Base-by-base conservation (phyloP, 2,113 vertebrate species). In the Ursus arctos region DNA sequence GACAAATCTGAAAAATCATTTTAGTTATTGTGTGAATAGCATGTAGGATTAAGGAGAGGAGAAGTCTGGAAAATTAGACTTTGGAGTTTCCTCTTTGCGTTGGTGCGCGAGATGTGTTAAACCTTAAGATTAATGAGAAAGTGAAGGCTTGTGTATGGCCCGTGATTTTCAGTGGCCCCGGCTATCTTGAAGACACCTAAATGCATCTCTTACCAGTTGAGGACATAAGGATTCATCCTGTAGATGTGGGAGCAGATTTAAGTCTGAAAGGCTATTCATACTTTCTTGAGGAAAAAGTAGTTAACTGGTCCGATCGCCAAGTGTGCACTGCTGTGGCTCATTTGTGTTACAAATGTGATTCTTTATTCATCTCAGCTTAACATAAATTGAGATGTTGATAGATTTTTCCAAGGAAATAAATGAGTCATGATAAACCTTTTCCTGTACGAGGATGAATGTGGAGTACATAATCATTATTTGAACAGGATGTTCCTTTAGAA, bases 401-500 rank as follows among this genome's bases (percentile, higher is more conserved):
- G 47, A 36, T 63, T 92, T 93, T 88, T 33, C 63, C 15, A 82
- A 84, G 79, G 61, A 97, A 93, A 95, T 86, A 63, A 89, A 65
- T 97, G 61, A 95, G 51, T 95, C 79, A 84, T 71, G 84, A 61
- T 81, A 94, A 86, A 36, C 8, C 1, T 93, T 91, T 92, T 91
- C 24, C 74, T 92, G 36, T 40, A 4, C 43, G 18, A 92, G 49
- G n/a, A 55, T 49, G 67, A 40, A 94, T 65, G 9, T 86, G 49
- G 85, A 53, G 22, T n/a, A 40, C 1, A 59, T 76, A 87, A 76
- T 61, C 51, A 82, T 43, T 40, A 63, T 55, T n/a, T 79, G 63
- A 88, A 84, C 74, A 96, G 21, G 33, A 80, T 90, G 31, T 59
- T 83, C 8, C 67, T 95, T 95, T 93, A 74, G 95, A 96, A 96